A percentile compares a stretch with the other conserved stretches of the same genome.
These are phyloP conservation scores for Trematomus bernacchii DNA, from an alignment of 2,797 vertebrate genomes.

Conservation along the genomic window DNA sequence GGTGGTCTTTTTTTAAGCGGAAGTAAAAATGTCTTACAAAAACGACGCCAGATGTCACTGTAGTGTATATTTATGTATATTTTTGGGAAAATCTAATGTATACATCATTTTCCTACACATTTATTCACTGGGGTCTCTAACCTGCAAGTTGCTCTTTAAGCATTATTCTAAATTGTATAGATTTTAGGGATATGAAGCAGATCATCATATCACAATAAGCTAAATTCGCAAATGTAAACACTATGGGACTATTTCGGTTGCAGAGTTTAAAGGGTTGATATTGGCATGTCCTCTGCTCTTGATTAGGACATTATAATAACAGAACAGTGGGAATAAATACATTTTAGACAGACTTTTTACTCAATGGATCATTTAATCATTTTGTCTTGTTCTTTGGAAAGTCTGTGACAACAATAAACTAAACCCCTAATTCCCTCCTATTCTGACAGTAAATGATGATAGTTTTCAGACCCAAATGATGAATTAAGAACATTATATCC, in stretches of 20 bases:
- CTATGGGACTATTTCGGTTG: background rate
- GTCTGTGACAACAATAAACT: background rate
- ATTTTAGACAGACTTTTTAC: background rate
- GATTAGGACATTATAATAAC: background rate
- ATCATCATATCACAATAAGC: too few species aligned
- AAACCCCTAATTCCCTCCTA: background rate
- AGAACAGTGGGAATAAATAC: conserved; percentile 1
- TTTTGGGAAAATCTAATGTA: too few species aligned
- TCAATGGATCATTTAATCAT: background rate
- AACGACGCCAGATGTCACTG: too few species aligned
- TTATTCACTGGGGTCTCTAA: too few species aligned
- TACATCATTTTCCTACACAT: too few species aligned
- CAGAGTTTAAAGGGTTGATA: background rate
- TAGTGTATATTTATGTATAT: too few species aligned
- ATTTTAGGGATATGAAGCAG: too few species aligned
- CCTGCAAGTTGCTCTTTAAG: too few species aligned
- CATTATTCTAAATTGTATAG: too few species aligned
- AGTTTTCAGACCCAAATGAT: background rate
- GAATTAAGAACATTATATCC: background rate
- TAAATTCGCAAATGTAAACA: background rate
- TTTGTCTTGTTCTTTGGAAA: background rate
- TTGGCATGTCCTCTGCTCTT: background rate
- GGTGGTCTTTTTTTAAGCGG: too few species aligned
- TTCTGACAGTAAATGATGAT: background rate
- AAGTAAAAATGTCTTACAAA: too few species aligned